phyloP scores from a whole-genome alignment of 2,888 invertebrate species.

The Oxycera nigricornis region DNA sequence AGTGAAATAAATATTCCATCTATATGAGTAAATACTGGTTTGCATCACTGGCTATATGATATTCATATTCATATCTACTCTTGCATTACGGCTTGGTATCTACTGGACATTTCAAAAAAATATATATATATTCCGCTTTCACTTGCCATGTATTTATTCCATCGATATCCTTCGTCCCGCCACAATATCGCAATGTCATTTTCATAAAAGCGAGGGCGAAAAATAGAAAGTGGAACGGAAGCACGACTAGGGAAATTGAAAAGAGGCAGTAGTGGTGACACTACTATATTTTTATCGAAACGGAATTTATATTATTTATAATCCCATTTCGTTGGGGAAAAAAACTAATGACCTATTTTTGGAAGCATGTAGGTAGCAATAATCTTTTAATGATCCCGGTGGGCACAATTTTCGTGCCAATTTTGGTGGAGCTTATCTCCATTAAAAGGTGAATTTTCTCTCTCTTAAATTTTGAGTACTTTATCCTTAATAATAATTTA shows the following conservation, averaged over 20 bases:
- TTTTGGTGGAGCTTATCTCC: too few species aligned
- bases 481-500: too few species aligned
- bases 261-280: neutral
- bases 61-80: too few species aligned
- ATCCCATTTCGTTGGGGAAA: neutral
- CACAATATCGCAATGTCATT: neutral
- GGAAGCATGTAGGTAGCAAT: too few species aligned
- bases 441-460: too few species aligned
- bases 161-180: neutral
- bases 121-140: neutral
- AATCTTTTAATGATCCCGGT: too few species aligned
- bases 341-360: too few species aligned
- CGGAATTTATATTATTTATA: neutral
- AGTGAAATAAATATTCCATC: neutral
- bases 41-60: too few species aligned
- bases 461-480: too few species aligned
- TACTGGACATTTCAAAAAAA: neutral
- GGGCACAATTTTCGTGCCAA: too few species aligned
- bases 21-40: neutral
- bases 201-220: neutral
- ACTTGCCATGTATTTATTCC: neutral
- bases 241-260: neutral
- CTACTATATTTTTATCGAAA: neutral
- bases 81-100: neutral
- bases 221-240: neutral